phyloP scores from a whole-genome alignment of 1,140 invertebrate species.

The Atopsyche davidsoni region DNA sequence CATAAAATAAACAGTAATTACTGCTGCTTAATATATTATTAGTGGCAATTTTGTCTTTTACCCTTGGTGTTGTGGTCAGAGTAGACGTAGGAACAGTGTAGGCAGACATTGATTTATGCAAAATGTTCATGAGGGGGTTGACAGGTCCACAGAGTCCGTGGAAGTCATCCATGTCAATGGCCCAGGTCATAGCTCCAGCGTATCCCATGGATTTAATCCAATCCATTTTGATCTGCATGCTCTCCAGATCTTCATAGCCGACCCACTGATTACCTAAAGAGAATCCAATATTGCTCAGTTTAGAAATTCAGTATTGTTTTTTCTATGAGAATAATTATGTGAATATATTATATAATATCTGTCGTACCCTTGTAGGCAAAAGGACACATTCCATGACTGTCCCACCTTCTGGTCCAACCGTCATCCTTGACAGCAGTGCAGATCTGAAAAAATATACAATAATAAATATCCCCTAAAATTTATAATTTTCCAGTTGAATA shows the following conservation, averaged over 20 bases:
- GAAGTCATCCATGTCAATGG: conserved; percentile 84
- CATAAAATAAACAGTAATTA: conserved; percentile 1
- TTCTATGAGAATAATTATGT: conserved; percentile 1
- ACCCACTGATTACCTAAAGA: conserved; percentile 75
- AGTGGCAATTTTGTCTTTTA: conserved; percentile 32
- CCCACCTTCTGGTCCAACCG: conserved; percentile 78
- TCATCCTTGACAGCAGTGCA: conserved; percentile 63
- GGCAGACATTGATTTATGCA: conserved; percentile 66
- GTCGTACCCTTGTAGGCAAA: conserved; percentile 71
- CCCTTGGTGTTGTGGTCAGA: conserved; percentile 61
- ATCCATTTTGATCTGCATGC: conserved; percentile 81
- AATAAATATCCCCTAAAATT: not conserved
- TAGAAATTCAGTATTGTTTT: conserved; percentile 4
- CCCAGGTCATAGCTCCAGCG: conserved; percentile 84
- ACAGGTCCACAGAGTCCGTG: conserved; percentile 66
- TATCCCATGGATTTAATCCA: conserved; percentile 76
- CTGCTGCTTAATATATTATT: not conserved
- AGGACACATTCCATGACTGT: conserved; percentile 72
- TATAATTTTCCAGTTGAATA: not conserved
- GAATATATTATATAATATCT: not conserved
- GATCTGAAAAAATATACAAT: conserved; percentile 53
- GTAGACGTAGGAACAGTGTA: conserved; percentile 68
- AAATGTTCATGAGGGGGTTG: conserved; percentile 64
- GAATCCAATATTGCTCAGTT: not conserved
- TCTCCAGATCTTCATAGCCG: conserved; percentile 78